Evolutionary conservation across 2,113 vertebrate species (phyloP), one percentile per base, ranked within the genome.

Genomic region (Henicopernis longicauda): DNA sequence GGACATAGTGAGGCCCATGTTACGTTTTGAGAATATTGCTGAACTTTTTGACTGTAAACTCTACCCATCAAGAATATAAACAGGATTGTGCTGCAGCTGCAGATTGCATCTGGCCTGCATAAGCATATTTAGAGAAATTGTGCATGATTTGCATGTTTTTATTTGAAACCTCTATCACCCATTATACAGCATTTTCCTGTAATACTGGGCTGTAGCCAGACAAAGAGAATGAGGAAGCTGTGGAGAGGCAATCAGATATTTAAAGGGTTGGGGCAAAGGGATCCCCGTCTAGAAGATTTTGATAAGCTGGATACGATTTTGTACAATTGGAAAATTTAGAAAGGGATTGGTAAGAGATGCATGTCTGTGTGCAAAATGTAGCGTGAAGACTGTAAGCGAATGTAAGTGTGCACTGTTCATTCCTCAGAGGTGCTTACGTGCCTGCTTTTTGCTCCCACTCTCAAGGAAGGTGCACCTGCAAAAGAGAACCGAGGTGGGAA

Each of bases 111-210:
- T 98, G 94, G 93, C 65, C 96, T 96, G 69, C 95, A 90, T 95
- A 96, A 97, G 91, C 79, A 96, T 95, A 94, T 95, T 96, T 97
- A 94, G 97, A 93, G 54, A 89, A 82, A 92, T 90, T 94, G 76
- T 97, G 83, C 57, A 90, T 90, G 77, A 95, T 97, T 98, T 97
- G 86, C 83, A 96, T 96, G 77, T 97, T 97, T 97, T 96, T 77
- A 94, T 98, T 96, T 96, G 95, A 96, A 94, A 83, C 26, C 44
- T 89, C 70, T 95, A 67, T 96, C 45, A 17, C 83, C 83, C 73
- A 67, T 95, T 96, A 58, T 94, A 91, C 82, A 82, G 62, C 83
- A 67, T 89, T 97, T 62, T 95, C 86, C 95, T 88, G 72, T 91
- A 80, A 54, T 59, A 54, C 45, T 84, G 86, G 58, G 45, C 69